Evolutionary conservation across 2,888 invertebrate species (phyloP).

Genomic region (Aleiodes testaceus): DNA sequence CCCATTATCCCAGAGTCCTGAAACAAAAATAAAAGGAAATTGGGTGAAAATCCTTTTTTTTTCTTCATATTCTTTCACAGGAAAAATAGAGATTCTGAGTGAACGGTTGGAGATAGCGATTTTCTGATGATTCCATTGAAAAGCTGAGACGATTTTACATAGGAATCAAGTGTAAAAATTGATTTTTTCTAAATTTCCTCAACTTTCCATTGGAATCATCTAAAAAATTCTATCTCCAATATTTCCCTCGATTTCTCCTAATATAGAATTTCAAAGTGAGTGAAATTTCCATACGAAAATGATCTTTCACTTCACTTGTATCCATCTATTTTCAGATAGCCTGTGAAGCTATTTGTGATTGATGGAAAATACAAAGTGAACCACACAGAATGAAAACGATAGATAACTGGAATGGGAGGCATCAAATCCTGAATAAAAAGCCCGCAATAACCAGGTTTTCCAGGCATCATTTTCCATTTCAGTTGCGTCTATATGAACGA

Average conservation of each 20-base stretch:
- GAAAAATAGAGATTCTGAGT: no score
- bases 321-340: constrained; percentile 56
- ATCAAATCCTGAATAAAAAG: constrained; percentile 45
- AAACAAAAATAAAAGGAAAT: background rate
- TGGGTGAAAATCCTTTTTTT: background rate
- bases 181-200: no score
- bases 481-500: constrained; percentile 53
- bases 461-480: constrained; percentile 60
- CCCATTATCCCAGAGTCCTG: constrained; percentile 3
- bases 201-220: no score
- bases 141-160: no score
- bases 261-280: no score
- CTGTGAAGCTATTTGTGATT: constrained; percentile 62
- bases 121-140: no score
- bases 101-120: no score
- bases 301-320: constrained; percentile 16
- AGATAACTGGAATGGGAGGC: constrained; percentile 39
- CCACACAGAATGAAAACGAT: constrained; percentile 43
- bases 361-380: constrained; percentile 69
- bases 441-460: constrained; percentile 58
- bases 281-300: constrained; percentile 7
- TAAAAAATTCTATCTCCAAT: no score
- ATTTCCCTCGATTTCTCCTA: no score
- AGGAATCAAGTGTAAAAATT: no score
- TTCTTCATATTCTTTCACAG: background rate